Evolutionary conservation across 2,797 vertebrate genomes (phyloP).

Genomic region (Protosalanx chinensis): DNA sequence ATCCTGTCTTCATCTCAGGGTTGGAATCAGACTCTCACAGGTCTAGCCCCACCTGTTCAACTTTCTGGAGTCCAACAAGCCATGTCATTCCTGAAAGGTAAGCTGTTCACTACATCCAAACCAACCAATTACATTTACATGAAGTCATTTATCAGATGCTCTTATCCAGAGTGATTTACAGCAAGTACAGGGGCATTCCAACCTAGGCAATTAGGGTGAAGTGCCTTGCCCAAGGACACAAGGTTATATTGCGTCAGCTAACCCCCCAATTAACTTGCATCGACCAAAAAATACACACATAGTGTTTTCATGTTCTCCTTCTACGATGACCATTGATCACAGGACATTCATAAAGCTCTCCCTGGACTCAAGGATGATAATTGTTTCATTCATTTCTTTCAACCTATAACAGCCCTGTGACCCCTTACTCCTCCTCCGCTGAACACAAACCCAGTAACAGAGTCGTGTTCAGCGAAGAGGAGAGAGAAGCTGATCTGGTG

Average conservation of each 20-base stretch:
- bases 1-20: slow-evolving; percentile 41
- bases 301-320: background rate
- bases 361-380: slow-evolving; percentile 3
- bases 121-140: no score
- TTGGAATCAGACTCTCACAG: slow-evolving; percentile 53
- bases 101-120: background rate
- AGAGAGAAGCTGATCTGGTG: slow-evolving; percentile 35
- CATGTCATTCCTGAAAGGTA: slow-evolving; percentile 75
- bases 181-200: no score
- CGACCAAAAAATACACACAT: background rate
- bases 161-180: no score
- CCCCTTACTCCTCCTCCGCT: slow-evolving; percentile 46
- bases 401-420: slow-evolving; percentile 55
- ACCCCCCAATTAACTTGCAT: no score
- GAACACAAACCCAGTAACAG: slow-evolving; percentile 41
- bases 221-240: no score
- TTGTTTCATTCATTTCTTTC: slow-evolving; percentile 27
- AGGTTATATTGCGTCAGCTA: no score
- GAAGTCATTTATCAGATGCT: no score
- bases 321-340: background rate
- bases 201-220: no score
- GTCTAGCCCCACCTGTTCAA: slow-evolving; percentile 60
- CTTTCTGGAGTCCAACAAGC: slow-evolving; percentile 67
- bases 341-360: background rate
- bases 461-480: slow-evolving; percentile 47